phyloP scores from a whole-genome alignment of 2,113 vertebrate species.

The Oryzias javanicus region DNA sequence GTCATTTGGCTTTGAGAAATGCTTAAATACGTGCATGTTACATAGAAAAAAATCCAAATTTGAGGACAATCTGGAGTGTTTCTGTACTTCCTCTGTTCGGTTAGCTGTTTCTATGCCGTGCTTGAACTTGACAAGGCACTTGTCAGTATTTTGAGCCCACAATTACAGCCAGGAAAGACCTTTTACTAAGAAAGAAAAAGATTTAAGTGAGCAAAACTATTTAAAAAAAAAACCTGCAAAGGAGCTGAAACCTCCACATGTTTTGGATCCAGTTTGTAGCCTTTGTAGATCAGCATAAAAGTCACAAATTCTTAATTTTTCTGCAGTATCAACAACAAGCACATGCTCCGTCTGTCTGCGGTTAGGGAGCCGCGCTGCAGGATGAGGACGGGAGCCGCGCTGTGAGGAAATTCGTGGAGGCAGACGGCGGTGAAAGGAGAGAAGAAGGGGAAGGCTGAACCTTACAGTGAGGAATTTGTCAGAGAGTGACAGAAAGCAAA shows the following conservation, averaged over 20 bases:
- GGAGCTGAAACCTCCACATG: slow-evolving; percentile 46
- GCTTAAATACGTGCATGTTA: background rate
- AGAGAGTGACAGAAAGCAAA: slow-evolving; percentile 77
- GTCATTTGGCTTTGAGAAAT: too few relatives aligned
- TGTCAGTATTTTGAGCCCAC: slow-evolving; percentile 41
- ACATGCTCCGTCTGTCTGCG: slow-evolving; percentile 63
- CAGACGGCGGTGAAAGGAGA: slow-evolving; percentile 41
- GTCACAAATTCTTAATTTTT: slow-evolving; percentile 52
- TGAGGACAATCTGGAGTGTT: background rate
- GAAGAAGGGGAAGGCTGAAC: slow-evolving; percentile 69
- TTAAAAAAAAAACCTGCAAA: slow-evolving; percentile 52
- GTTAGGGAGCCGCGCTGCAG: slow-evolving; percentile 60
- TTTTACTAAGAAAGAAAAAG: slow-evolving; percentile 29
- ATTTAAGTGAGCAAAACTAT: slow-evolving; percentile 58
- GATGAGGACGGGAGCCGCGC: slow-evolving; percentile 55
- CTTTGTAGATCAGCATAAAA: slow-evolving; percentile 72
- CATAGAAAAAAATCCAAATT: background rate
- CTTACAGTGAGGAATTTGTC: slow-evolving; percentile 78
- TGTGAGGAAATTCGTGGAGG: slow-evolving; percentile 74
- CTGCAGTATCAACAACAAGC: slow-evolving; percentile 73
- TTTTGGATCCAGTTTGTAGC: slow-evolving; percentile 67
- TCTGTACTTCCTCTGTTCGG: slow-evolving; percentile 4
- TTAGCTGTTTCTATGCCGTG: slow-evolving; percentile 38
- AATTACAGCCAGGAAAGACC: slow-evolving; percentile 51
- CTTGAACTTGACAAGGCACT: slow-evolving; percentile 33